Percentiles rank a stretch among this genome's conserved stretches.
These are phyloP conservation scores for Thamnophis elegans DNA, from an alignment of 2,797 vertebrate species.

Conservation along the genomic window DNA sequence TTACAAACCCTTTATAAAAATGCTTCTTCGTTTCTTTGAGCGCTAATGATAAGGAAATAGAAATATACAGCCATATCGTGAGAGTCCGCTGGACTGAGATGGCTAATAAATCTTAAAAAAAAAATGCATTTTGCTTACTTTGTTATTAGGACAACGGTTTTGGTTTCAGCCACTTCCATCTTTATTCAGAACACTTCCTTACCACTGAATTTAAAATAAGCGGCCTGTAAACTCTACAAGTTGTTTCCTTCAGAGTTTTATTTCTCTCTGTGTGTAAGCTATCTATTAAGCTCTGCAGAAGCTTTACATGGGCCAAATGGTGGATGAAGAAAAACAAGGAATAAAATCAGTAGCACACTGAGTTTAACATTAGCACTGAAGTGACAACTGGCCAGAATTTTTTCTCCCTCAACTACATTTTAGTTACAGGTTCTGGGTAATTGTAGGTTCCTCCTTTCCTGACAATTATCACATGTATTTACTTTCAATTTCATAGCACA, in stretches of 20 bases:
- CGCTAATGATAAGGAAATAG: not conserved
- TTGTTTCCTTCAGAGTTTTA: not conserved
- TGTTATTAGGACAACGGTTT: not conserved
- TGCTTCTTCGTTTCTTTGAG: not conserved
- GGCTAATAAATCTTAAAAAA: not conserved
- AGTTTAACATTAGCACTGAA: not conserved
- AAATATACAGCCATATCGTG: not conserved
- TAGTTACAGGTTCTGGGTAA: not conserved
- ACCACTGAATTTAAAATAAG: not conserved
- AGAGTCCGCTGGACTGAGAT: too few species aligned
- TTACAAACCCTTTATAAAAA: not conserved
- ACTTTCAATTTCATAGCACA: slow-evolving; percentile 53
- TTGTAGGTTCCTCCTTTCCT: slow-evolving; percentile 29
- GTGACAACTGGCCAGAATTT: not conserved
- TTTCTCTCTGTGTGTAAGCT: not conserved
- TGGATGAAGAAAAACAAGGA: not conserved
- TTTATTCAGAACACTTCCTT: not conserved
- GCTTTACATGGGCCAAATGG: not conserved
- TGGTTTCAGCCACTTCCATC: not conserved
- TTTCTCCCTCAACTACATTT: not conserved
- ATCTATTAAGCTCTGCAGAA: not conserved
- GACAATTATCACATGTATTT: slow-evolving; percentile 26
- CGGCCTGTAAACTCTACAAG: not conserved
- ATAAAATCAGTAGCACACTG: not conserved
- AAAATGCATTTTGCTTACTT: not conserved